Conservation (phyloP, 2,113 vertebrate genomes). For the Lepisosteus osseus region DNA sequence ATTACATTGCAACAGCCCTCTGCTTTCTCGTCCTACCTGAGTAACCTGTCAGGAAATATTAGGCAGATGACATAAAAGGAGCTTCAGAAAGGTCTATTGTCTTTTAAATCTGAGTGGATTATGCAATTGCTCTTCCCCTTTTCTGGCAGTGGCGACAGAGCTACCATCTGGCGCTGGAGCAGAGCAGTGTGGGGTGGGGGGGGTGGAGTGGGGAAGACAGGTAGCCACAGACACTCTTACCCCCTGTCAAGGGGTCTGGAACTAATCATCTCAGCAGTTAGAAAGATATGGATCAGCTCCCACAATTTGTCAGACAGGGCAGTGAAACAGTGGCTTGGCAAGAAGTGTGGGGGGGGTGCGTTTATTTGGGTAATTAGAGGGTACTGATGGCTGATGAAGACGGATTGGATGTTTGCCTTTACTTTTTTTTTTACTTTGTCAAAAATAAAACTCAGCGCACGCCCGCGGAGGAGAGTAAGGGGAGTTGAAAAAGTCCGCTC, state of each 20-base stretch:
- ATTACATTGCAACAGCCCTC: neutral
- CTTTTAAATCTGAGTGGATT: too few species aligned
- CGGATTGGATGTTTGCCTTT: conserved; percentile 40
- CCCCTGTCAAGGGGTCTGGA: conserved; percentile 49
- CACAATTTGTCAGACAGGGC: conserved; percentile 73
- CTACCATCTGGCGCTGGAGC: too few species aligned
- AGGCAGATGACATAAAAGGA: too few species aligned
- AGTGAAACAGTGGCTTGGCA: conserved; percentile 52
- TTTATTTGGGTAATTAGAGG: conserved; percentile 21
- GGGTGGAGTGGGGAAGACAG: conserved; percentile 10
- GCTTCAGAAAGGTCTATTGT: too few species aligned
- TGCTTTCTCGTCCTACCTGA: neutral
- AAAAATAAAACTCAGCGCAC: neutral
- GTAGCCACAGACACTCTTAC: conserved; percentile 24
- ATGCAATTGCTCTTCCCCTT: too few species aligned
- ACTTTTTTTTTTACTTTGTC: too few species aligned
- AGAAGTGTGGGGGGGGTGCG: conserved; percentile 30
- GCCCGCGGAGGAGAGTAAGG: too few species aligned
- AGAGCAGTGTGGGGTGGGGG: neutral
- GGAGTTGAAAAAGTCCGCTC: too few species aligned
- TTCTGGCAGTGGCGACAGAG: too few species aligned
- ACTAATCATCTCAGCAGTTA: conserved; percentile 52
- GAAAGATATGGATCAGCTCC: conserved; percentile 72
- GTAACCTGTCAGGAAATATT: too few species aligned
- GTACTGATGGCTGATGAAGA: conserved; percentile 53